These are phyloP conservation scores for Aphodius sticticus DNA, from an alignment of 2,888 invertebrate species.

Conservation along the genomic window DNA sequence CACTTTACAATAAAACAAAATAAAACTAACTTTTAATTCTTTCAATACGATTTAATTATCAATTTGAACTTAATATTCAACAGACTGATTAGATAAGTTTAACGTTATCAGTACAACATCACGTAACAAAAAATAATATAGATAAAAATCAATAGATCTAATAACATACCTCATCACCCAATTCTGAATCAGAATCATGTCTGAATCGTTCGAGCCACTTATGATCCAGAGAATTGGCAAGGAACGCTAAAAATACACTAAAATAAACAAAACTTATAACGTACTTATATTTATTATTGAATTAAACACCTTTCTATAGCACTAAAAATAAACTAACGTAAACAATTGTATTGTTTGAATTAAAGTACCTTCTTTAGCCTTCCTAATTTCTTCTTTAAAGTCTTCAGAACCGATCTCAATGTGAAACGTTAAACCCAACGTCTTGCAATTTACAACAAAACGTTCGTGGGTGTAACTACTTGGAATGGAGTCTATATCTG, in stretches of 20 bases:
- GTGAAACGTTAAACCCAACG: conserved; percentile 63
- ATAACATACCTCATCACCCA: conserved; percentile 25
- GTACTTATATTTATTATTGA: neutral
- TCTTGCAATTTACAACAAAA: conserved; percentile 64
- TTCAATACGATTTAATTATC: neutral
- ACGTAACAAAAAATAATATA: neutral
- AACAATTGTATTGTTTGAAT: conserved; percentile 39
- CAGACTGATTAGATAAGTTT: neutral
- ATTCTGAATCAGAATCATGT: conserved; percentile 31
- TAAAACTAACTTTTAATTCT: too few relatives aligned
- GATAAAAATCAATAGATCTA: neutral
- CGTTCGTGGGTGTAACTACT: conserved; percentile 63
- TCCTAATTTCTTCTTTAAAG: conserved; percentile 77
- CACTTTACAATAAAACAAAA: too few relatives aligned
- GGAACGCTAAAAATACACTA: conserved; percentile 31
- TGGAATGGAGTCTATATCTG: conserved; percentile 64
- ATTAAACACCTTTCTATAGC: neutral
- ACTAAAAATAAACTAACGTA: neutral
- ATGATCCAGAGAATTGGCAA: conserved; percentile 34
- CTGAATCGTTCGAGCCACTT: conserved; percentile 42
- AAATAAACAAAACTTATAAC: neutral
- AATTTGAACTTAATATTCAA: neutral
- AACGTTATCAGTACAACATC: neutral
- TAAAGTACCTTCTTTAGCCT: conserved; percentile 71
- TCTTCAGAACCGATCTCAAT: conserved; percentile 68